Percentiles rank a stretch among this genome's conserved stretches.
phyloP scores from a whole-genome alignment of 2,888 invertebrate species.

The Horisme vitalbata region DNA sequence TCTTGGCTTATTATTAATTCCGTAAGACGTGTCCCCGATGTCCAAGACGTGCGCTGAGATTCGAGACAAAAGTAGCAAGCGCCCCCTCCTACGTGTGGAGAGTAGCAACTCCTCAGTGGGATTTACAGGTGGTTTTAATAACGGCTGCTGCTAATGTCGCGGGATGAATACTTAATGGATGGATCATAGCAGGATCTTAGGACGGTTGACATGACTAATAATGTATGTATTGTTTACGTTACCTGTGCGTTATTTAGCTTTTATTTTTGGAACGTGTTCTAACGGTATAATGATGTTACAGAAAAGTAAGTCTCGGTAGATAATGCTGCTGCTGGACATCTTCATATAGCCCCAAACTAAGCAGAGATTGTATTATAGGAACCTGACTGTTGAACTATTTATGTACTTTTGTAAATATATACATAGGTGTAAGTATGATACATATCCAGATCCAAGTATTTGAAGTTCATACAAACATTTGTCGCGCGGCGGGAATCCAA shows the following conservation, averaged over 20 bases:
- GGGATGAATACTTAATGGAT: constrained; percentile 81
- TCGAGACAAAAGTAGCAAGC: constrained; percentile 78
- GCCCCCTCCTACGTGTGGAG: constrained; percentile 65
- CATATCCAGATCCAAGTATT: no score
- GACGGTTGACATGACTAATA: constrained; percentile 54
- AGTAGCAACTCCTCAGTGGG: constrained; percentile 68
- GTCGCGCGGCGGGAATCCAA: no score
- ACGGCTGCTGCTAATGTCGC: constrained; percentile 78
- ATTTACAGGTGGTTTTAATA: constrained; percentile 83
- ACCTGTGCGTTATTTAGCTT: neutral
- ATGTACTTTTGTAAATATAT: no score
- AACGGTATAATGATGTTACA: no score
- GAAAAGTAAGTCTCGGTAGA: no score
- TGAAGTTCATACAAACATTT: no score
- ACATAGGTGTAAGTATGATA: no score
- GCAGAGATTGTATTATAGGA: no score
- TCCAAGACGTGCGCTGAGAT: constrained; percentile 83
- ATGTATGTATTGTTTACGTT: constrained; percentile 46
- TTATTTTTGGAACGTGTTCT: no score
- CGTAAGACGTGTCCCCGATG: constrained; percentile 83
- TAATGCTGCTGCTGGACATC: no score
- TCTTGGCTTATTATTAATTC: constrained; percentile 84
- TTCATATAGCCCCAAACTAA: no score
- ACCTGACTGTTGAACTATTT: no score
- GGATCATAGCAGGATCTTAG: constrained; percentile 64